phyloP scores from a whole-genome alignment of 2,888 invertebrate species.

The Sylvicola fuscatus region DNA sequence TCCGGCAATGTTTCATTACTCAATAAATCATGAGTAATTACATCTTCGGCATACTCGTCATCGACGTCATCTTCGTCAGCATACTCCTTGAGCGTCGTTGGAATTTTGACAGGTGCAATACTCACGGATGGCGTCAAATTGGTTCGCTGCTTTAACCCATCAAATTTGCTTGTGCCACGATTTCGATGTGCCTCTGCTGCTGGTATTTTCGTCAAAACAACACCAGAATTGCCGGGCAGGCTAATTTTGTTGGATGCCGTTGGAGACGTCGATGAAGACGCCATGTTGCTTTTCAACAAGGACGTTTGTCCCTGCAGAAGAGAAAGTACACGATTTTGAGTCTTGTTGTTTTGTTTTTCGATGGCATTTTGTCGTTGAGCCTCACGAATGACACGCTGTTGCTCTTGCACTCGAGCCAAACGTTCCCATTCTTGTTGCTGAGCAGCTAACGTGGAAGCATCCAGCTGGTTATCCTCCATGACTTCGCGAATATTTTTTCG shows the following conservation, averaged over 20 bases:
- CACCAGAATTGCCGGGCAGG: slow-evolving; percentile 21
- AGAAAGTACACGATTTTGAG: slow-evolving; percentile 48
- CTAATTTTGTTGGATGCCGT: slow-evolving; percentile 10
- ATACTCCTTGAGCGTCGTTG: slow-evolving; percentile 5
- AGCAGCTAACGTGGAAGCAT: slow-evolving; percentile 78
- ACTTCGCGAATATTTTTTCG: slow-evolving; percentile 81
- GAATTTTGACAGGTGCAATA: slow-evolving; percentile 24
- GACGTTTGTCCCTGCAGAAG: slow-evolving; percentile 47
- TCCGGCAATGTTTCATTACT: neutral
- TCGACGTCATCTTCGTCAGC: slow-evolving; percentile 6
- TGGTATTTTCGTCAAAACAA: slow-evolving; percentile 28
- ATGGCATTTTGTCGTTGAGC: slow-evolving; percentile 61
- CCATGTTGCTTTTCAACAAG: slow-evolving; percentile 9
- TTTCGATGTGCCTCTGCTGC: slow-evolving; percentile 15
- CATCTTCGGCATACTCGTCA: slow-evolving; percentile 1
- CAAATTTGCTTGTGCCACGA: neutral
- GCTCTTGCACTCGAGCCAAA: slow-evolving; percentile 63
- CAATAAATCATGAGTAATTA: slow-evolving; percentile 3
- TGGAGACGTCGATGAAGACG: slow-evolving; percentile 5
- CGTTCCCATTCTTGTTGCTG: slow-evolving; percentile 86
- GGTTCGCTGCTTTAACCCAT: slow-evolving; percentile 2
- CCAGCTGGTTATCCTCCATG: slow-evolving; percentile 80
- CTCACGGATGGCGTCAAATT: slow-evolving; percentile 29
- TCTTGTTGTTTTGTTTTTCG: slow-evolving; percentile 43
- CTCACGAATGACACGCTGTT: slow-evolving; percentile 63